These are phyloP conservation scores for Acanthurus tractus DNA, from an alignment of 2,797 vertebrate genomes.

Conservation along the genomic window DNA sequence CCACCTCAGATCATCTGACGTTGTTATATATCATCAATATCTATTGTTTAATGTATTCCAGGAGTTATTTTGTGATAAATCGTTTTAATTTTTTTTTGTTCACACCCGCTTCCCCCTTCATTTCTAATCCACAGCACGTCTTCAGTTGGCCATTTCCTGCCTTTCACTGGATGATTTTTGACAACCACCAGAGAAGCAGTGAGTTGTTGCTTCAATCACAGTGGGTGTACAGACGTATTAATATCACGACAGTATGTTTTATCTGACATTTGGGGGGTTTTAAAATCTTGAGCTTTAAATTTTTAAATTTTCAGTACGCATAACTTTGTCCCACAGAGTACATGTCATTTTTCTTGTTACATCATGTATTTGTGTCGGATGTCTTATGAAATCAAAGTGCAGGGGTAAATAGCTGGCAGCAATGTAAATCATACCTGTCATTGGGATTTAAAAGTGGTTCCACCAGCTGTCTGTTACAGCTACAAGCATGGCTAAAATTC, in stretches of 20 bases:
- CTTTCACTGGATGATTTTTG: conserved; percentile 30
- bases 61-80: conserved; percentile 65
- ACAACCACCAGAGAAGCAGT: conserved; percentile 25
- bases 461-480: too few species aligned
- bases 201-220: conserved; percentile 60
- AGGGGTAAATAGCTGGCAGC: not conserved
- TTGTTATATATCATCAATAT: conserved; percentile 53
- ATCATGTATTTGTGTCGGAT: not conserved
- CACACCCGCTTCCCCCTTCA: conserved; percentile 7
- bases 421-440: too few species aligned
- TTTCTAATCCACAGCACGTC: conserved; percentile 1
- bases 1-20: conserved; percentile 32
- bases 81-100: conserved; percentile 59
- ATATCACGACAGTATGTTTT: conserved; percentile 11
- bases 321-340: not conserved
- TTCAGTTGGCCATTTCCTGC: conserved; percentile 27
- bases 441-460: too few species aligned
- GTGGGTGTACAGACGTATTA: not conserved
- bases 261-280: conserved; percentile 24
- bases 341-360: not conserved
- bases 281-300: not conserved
- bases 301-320: conserved; percentile 6
- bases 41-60: conserved; percentile 55
- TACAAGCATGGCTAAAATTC: too few species aligned
- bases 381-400: conserved; percentile 1